Conservation (phyloP, 2,888 invertebrate genomes). For the Herminia tarsipennalis region DNA sequence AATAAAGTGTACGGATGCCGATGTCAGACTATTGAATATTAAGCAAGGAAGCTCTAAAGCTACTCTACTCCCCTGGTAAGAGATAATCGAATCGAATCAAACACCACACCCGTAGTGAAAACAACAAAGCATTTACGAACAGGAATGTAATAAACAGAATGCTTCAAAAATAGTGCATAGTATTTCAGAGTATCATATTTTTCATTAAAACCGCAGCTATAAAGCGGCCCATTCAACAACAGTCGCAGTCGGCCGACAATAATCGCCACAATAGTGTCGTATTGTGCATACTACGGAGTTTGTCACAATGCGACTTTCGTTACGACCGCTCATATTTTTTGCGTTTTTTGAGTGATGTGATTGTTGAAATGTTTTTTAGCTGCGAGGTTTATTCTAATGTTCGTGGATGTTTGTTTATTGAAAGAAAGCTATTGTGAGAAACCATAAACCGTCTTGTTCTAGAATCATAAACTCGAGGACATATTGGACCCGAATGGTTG, state of each 20-base stretch:
- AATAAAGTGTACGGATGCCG: too few relatives aligned
- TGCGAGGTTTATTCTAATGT: background rate
- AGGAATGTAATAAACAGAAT: constrained; percentile 25
- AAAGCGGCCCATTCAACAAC: constrained; percentile 42
- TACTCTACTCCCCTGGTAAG: too few relatives aligned
- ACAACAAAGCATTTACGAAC: too few relatives aligned
- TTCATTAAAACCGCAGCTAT: constrained; percentile 47
- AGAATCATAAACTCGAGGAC: too few relatives aligned
- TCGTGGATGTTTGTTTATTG: too few relatives aligned
- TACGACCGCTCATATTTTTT: constrained; percentile 30
- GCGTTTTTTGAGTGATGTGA: constrained; percentile 32
- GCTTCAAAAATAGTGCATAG: constrained; percentile 16
- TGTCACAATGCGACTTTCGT: constrained; percentile 37
- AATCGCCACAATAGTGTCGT: constrained; percentile 43
- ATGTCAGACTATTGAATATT: too few relatives aligned
- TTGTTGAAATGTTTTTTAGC: constrained; percentile 17
- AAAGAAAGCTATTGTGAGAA: too few relatives aligned
- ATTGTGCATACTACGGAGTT: constrained; percentile 38
- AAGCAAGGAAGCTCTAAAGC: too few relatives aligned
- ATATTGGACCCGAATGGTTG: too few relatives aligned
- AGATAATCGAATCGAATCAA: too few relatives aligned
- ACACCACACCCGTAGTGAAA: too few relatives aligned
- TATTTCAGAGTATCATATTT: constrained; percentile 43
- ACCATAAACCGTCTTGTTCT: too few relatives aligned
- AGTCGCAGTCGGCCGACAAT: constrained; percentile 40